A percentile compares a stretch with the other conserved stretches of the same genome.
Evolutionary conservation across 2,113 vertebrate species (phyloP).

Genomic region (Aldabrachelys gigantea): DNA sequence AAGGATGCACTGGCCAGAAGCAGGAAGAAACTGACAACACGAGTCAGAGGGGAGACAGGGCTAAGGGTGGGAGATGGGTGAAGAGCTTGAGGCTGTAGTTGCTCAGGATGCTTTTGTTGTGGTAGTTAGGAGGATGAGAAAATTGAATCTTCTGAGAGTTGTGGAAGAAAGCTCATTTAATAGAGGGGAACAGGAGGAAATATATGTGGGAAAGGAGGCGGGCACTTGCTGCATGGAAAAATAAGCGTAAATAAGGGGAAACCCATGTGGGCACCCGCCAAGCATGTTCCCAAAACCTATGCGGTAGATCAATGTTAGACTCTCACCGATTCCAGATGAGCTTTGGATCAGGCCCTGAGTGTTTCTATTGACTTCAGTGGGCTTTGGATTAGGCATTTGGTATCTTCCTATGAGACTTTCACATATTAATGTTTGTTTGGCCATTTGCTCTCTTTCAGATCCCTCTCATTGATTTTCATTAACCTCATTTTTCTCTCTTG

Average conservation of each 20-base stretch:
- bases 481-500: not conserved
- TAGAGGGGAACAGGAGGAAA: slow-evolving; percentile 1
- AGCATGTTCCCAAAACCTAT: no score
- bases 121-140: not conserved
- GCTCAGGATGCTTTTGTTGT: not conserved
- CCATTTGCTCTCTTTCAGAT: not conserved
- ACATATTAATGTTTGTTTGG: not conserved
- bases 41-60: not conserved
- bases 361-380: not conserved
- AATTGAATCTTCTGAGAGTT: not conserved
- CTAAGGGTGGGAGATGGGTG: not conserved
- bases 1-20: not conserved
- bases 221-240: slow-evolving; percentile 26
- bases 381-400: not conserved
- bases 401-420: not conserved
- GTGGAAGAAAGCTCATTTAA: not conserved
- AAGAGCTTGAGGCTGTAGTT: not conserved
- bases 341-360: no score
- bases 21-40: not conserved
- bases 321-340: no score
- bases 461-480: not conserved
- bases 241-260: not conserved
- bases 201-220: not conserved
- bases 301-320: no score
- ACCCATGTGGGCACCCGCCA: not conserved